Conservation (phyloP, 2,113 vertebrate genomes). For the Nycticryphes semicollaris region DNA sequence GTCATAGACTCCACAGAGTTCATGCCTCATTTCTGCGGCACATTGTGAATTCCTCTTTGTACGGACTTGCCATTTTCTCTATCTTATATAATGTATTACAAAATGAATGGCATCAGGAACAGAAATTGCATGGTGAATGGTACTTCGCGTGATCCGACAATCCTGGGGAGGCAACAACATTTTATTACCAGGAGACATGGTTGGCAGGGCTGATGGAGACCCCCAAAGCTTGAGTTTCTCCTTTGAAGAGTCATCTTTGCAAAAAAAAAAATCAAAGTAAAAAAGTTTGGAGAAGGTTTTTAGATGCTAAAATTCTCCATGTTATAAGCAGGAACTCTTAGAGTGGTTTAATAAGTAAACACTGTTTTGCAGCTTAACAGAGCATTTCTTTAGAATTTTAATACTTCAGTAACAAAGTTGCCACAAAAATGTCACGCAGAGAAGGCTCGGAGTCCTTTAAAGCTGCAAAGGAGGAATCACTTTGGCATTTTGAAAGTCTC, state of each 20-base stretch:
- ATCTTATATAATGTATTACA: constrained; percentile 3
- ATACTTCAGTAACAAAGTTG: background rate
- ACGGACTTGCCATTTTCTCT: background rate
- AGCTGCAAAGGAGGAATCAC: background rate
- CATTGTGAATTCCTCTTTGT: background rate
- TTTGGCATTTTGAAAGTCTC: background rate
- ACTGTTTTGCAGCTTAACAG: background rate
- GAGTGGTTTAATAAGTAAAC: background rate
- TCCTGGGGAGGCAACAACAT: background rate
- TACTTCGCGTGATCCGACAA: background rate
- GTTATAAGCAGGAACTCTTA: background rate
- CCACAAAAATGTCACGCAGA: background rate
- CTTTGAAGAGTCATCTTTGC: background rate
- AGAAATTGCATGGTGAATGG: background rate
- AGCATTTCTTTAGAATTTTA: background rate
- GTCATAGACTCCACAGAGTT: background rate
- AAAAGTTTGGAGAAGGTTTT: background rate
- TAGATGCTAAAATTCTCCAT: background rate
- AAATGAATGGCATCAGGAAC: background rate
- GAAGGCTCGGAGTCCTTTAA: background rate
- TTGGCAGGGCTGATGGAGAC: background rate
- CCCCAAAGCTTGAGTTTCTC: background rate
- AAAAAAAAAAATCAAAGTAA: background rate
- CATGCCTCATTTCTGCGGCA: constrained; percentile 23
- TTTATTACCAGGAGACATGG: background rate